Percentiles rank a stretch among this genome's conserved stretches.
Conservation (phyloP, 2,888 invertebrate genomes). For the Carabus problematicus region DNA sequence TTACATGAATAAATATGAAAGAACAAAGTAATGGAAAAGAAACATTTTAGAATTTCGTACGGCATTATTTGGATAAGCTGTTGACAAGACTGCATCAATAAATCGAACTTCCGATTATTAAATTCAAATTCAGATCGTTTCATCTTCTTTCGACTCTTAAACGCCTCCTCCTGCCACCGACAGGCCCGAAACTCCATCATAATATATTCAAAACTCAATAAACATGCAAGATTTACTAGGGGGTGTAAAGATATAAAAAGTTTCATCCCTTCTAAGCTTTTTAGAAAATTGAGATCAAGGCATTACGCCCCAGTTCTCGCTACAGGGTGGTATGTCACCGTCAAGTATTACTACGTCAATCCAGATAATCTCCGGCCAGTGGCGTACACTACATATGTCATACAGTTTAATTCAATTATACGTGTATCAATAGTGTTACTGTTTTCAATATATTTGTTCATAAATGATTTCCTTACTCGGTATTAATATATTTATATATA, state of each 20-base stretch:
- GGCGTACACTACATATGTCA: too few species aligned
- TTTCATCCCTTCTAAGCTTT: constrained; percentile 28
- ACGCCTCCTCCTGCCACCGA: background rate
- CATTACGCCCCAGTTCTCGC: background rate
- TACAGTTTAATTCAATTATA: too few species aligned
- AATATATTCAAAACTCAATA: constrained; percentile 40
- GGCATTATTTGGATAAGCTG: too few species aligned
- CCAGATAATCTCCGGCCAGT: too few species aligned
- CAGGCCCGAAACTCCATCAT: constrained; percentile 22
- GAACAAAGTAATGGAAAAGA: too few species aligned
- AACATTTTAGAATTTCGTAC: too few species aligned
- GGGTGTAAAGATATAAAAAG: constrained; percentile 34
- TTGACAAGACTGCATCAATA: background rate
- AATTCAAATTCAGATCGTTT: constrained; percentile 11
- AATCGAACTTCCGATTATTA: background rate
- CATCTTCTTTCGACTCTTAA: constrained; percentile 9
- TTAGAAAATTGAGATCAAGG: constrained; percentile 38
- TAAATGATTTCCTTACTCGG: too few species aligned
- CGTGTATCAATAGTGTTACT: too few species aligned
- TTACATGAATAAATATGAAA: too few species aligned
- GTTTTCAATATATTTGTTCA: too few species aligned
- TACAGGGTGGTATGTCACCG: background rate
- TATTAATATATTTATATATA: too few species aligned
- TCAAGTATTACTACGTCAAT: background rate
- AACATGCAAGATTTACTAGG: constrained; percentile 40